These are phyloP conservation scores for Gortyna flavago DNA, from an alignment of 2,888 invertebrate species.

Conservation along the genomic window DNA sequence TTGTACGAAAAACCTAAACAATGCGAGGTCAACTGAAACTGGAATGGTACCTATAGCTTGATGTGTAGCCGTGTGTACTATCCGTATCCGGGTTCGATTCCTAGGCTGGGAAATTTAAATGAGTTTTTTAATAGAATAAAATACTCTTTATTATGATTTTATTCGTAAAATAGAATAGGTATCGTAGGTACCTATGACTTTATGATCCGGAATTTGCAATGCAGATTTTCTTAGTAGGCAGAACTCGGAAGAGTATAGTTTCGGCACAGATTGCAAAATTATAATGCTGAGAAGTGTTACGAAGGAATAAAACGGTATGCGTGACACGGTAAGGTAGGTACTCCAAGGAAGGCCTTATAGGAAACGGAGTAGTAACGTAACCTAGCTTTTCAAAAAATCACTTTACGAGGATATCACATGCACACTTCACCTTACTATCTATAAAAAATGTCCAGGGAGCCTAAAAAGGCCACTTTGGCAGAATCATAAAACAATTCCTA, in stretches of 20 bases:
- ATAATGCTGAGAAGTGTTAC: not conserved
- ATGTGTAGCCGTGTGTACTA: no score
- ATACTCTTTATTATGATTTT: no score
- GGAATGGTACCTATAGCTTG: no score
- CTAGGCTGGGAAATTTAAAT: not conserved
- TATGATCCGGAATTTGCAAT: not conserved
- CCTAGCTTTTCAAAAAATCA: conserved; percentile 1
- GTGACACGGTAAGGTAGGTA: not conserved
- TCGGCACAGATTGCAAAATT: not conserved
- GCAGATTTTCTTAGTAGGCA: not conserved
- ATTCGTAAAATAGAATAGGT: not conserved
- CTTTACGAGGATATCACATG: not conserved
- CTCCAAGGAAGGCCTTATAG: not conserved
- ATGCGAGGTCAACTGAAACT: no score
- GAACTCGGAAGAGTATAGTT: not conserved
- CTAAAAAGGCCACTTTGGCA: no score
- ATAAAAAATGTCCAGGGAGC: no score
- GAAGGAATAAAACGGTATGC: not conserved
- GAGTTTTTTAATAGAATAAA: no score
- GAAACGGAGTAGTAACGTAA: not conserved
- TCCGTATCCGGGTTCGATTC: not conserved
- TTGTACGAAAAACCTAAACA: no score
- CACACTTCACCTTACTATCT: not conserved
- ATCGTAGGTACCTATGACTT: no score
- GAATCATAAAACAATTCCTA: no score